Evolutionary conservation across 2,888 invertebrate species (phyloP).

Genomic region (Beris chalybata): DNA sequence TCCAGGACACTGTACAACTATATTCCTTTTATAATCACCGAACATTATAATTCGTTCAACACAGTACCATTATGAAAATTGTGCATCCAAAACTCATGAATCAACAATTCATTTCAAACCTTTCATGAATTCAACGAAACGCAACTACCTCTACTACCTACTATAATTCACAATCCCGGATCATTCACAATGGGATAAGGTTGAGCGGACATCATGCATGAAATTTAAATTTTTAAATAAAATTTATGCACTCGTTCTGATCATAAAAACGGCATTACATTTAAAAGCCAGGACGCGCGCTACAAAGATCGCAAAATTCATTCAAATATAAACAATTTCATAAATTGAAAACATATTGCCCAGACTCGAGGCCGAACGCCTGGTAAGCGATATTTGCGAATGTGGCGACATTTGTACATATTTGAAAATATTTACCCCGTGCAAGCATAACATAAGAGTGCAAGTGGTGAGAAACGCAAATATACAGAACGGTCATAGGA

Average conservation of each 20-base stretch:
- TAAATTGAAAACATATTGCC: constrained; percentile 40
- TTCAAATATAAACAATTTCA: constrained; percentile 37
- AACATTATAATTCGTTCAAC: too few species aligned
- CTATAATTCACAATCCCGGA: too few species aligned
- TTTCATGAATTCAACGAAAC: too few species aligned
- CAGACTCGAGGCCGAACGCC: constrained; percentile 19
- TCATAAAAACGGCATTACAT: constrained; percentile 28
- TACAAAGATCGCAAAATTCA: constrained; percentile 34
- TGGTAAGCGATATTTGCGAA: constrained; percentile 30
- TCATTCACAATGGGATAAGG: too few species aligned
- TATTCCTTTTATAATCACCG: too few species aligned
- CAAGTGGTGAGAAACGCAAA: constrained; percentile 9
- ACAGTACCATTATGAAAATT: too few species aligned
- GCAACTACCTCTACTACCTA: too few species aligned
- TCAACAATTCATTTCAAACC: too few species aligned
- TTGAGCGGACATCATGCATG: constrained; percentile 13
- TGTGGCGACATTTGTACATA: constrained; percentile 32
- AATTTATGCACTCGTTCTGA: constrained; percentile 24
- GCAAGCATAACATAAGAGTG: constrained; percentile 9
- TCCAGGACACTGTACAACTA: too few species aligned
- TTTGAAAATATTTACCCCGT: constrained; percentile 36
- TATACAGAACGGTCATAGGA: constrained; percentile 5
- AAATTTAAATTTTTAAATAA: constrained; percentile 26
- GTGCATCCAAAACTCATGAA: too few species aligned
- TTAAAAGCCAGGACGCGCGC: constrained; percentile 30